phyloP scores from a whole-genome alignment of 2,888 invertebrate genomes.

The Dryomyza anilis region DNA sequence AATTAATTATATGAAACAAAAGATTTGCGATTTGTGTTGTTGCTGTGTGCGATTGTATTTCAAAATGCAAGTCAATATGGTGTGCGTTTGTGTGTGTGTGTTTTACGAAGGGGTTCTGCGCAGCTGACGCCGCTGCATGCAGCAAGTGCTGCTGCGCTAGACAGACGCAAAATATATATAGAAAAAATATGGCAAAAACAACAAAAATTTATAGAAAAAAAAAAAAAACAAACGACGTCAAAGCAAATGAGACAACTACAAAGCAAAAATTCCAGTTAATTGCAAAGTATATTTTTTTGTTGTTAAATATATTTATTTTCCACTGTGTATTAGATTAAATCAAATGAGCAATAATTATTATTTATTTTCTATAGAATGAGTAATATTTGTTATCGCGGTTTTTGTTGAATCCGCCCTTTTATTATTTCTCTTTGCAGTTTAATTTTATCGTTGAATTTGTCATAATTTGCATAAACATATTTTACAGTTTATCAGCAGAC shows the following conservation, averaged over 20 bases:
- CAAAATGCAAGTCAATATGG: not conserved
- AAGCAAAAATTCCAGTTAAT: not conserved
- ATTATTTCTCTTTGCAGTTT: too few species aligned
- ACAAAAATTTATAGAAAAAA: not conserved
- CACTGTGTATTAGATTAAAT: not conserved
- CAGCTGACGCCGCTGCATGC: not conserved
- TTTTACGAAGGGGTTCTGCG: not conserved
- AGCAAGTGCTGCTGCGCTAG: not conserved
- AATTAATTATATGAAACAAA: not conserved
- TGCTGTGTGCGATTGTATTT: not conserved
- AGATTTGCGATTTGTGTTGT: not conserved
- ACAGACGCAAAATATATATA: not conserved
- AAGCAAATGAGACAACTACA: not conserved
- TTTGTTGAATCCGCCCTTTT: too few species aligned
- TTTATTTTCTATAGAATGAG: too few species aligned
- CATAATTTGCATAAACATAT: too few species aligned
- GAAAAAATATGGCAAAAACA: not conserved
- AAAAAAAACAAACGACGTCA: not conserved
- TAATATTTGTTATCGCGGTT: too few species aligned
- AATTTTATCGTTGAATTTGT: not conserved
- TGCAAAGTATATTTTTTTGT: not conserved
- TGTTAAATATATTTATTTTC: not conserved
- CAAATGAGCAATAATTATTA: constrained; percentile 18
- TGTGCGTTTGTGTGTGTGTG: not conserved
- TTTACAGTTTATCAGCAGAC: too few species aligned